phyloP scores from a whole-genome alignment of 2,113 vertebrate species.

The Corvus moneduloides region DNA sequence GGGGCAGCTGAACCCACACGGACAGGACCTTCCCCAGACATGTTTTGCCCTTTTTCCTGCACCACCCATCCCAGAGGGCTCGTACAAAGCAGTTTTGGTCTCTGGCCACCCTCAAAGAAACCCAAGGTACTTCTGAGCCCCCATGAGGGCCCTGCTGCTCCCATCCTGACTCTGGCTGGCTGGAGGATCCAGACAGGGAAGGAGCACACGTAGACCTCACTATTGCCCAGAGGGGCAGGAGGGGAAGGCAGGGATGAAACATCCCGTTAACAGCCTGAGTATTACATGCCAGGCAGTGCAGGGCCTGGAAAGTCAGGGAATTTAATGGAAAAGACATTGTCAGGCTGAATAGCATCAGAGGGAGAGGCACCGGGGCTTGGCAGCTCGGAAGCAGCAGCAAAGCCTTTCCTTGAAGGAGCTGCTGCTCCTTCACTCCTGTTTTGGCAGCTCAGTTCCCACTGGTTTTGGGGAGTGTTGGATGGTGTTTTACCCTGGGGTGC shows the following conservation, averaged over 20 bases:
- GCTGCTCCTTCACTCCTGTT: rapidly evolving
- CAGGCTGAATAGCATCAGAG: background rate
- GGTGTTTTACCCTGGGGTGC: background rate
- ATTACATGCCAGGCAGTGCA: background rate
- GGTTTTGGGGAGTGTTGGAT: background rate
- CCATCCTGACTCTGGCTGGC: rapidly evolving
- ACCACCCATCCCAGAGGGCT: background rate
- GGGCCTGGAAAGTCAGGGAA: background rate
- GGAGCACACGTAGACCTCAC: rapidly evolving
- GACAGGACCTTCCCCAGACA: background rate
- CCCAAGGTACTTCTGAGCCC: background rate
- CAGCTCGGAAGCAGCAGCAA: rapidly evolving
- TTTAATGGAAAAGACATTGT: background rate
- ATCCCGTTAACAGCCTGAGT: background rate
- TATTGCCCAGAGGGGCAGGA: background rate
- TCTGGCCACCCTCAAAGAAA: background rate
- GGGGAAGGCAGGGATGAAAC: background rate
- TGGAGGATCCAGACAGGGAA: background rate
- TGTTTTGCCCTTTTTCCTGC: background rate
- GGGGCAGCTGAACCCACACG: background rate
- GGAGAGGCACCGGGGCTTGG: background rate
- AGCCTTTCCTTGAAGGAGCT: background rate
- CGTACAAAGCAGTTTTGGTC: background rate
- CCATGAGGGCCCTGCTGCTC: background rate
- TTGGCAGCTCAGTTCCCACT: background rate